Conservation (phyloP, 2,797 vertebrate species). For the Telmatherina bonti region DNA sequence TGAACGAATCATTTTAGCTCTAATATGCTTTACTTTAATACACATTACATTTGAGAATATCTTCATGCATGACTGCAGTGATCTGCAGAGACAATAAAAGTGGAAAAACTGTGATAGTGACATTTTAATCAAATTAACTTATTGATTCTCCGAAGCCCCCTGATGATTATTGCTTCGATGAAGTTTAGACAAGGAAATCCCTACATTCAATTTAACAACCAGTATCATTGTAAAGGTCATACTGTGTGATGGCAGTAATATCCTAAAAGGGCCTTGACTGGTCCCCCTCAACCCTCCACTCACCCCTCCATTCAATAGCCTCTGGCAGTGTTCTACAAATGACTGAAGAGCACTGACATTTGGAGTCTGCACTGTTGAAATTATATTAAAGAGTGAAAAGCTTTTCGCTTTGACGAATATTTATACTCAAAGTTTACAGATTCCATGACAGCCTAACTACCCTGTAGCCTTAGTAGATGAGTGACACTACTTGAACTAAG, state of each 20-base stretch:
- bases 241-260: slow-evolving; percentile 18
- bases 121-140: slow-evolving; percentile 39
- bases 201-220: slow-evolving; percentile 23
- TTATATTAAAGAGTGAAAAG: slow-evolving; percentile 45
- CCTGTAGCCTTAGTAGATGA: slow-evolving; percentile 44
- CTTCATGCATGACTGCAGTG: slow-evolving; percentile 6
- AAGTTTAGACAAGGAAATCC: slow-evolving; percentile 24
- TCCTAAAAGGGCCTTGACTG: slow-evolving; percentile 19
- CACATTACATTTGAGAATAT: slow-evolving; percentile 15
- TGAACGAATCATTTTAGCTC: slow-evolving; percentile 4
- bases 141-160: slow-evolving; percentile 27
- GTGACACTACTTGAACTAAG: slow-evolving; percentile 50
- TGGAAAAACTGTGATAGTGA: slow-evolving; percentile 35
- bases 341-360: slow-evolving; percentile 50
- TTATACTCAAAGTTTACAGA: slow-evolving; percentile 38
- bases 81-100: slow-evolving; percentile 26
- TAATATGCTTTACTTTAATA: slow-evolving; percentile 24
- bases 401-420: slow-evolving; percentile 44
- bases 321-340: slow-evolving; percentile 39
- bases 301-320: slow-evolving; percentile 31
- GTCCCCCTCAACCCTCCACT: background rate
- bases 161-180: slow-evolving; percentile 27
- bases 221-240: slow-evolving; percentile 28
- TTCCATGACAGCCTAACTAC: slow-evolving; percentile 30
- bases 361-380: slow-evolving; percentile 36